Percentiles rank a stretch among this genome's conserved stretches.
These are phyloP conservation scores for Polyommatus iphigenia DNA, from an alignment of 2,888 invertebrate species.

Conservation along the genomic window DNA sequence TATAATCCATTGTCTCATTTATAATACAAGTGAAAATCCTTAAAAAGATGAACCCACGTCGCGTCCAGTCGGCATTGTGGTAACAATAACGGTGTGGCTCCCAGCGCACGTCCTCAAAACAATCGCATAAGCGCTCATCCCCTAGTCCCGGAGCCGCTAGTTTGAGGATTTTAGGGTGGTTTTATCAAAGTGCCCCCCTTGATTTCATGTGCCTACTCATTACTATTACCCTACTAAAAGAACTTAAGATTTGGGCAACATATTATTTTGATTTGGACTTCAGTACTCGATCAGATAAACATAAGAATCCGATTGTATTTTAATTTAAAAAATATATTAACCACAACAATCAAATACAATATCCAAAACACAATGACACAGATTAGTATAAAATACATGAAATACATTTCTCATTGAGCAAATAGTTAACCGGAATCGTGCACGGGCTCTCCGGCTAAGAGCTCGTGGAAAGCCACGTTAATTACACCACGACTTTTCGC, in stretches of 20 bases:
- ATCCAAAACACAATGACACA: neutral
- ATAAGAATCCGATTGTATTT: neutral
- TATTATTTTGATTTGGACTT: too few species aligned
- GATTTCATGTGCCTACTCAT: too few species aligned
- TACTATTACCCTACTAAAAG: too few species aligned
- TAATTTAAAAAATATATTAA: neutral
- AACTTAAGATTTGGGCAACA: too few species aligned
- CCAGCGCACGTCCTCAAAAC: conserved; percentile 50
- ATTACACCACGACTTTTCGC: conserved; percentile 58
- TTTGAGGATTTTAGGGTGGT: neutral
- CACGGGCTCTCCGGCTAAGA: neutral
- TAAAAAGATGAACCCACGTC: conserved; percentile 35
- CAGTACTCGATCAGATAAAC: too few species aligned
- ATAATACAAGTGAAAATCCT: conserved; percentile 30
- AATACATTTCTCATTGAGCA: conserved; percentile 1
- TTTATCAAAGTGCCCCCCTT: too few species aligned
- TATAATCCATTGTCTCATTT: conserved; percentile 21
- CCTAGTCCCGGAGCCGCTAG: neutral
- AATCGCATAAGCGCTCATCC: conserved; percentile 54
- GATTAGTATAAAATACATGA: neutral
- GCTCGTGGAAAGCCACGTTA: conserved; percentile 59
- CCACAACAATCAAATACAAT: neutral
- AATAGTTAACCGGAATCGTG: neutral
- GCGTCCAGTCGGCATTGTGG: conserved; percentile 47
- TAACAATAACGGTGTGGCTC: conserved; percentile 52